Conservation (phyloP, 1,140 invertebrate genomes). For the Aethina tumida region DNA sequence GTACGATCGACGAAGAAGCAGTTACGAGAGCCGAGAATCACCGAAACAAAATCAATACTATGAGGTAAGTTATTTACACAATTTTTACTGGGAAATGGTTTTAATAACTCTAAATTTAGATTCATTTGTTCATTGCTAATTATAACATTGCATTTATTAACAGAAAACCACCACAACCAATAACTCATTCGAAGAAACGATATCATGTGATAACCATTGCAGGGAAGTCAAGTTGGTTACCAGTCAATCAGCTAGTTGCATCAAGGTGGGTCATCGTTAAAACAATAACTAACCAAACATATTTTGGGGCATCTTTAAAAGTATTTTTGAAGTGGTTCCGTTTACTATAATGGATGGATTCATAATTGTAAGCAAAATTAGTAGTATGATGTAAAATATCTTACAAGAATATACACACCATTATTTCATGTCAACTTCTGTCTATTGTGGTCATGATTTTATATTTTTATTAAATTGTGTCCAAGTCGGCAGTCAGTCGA, state of each 20-base stretch:
- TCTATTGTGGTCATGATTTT: too few relatives aligned
- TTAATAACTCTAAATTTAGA: constrained; percentile 2
- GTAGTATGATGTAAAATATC: too few relatives aligned
- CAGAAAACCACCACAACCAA: constrained; percentile 27
- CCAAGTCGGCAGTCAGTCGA: too few relatives aligned
- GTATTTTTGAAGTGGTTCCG: too few relatives aligned
- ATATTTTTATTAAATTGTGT: too few relatives aligned
- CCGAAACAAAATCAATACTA: constrained; percentile 29
- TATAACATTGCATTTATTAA: constrained; percentile 12
- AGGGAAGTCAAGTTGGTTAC: constrained; percentile 30
- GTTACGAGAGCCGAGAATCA: constrained; percentile 27
- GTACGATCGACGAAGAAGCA: constrained; percentile 26
- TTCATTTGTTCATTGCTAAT: constrained; percentile 1
- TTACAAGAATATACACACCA: too few relatives aligned
- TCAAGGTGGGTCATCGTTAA: constrained; percentile 28
- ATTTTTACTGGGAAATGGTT: neutral
- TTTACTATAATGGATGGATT: too few relatives aligned
- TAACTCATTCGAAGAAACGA: constrained; percentile 28
- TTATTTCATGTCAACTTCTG: too few relatives aligned
- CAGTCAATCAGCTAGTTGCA: constrained; percentile 33
- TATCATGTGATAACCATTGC: constrained; percentile 23
- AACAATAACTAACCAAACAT: too few relatives aligned
- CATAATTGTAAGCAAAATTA: too few relatives aligned
- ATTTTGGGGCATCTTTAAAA: too few relatives aligned
- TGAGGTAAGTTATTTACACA: constrained; percentile 23